Conservation (phyloP, 2,888 invertebrate species). For the Eurytoma adleriae region DNA sequence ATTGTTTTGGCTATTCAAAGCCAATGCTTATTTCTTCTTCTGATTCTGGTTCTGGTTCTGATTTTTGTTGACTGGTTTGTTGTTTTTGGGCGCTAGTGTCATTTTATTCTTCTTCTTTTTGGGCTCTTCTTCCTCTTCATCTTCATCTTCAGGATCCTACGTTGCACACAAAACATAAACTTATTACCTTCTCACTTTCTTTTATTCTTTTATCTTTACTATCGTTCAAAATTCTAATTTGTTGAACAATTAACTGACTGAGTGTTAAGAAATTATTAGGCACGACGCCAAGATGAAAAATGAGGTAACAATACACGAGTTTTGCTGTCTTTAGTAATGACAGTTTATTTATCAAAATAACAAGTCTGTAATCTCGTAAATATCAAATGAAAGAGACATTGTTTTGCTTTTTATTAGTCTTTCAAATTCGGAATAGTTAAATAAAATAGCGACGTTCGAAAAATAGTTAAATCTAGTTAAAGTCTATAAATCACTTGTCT, state of each 20-base stretch:
- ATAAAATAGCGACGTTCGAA: slow-evolving; percentile 34
- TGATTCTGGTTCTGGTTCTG: slow-evolving; percentile 64
- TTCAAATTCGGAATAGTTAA: slow-evolving; percentile 42
- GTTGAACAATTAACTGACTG: slow-evolving; percentile 17
- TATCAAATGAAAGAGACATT: slow-evolving; percentile 27
- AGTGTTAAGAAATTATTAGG: slow-evolving; percentile 44
- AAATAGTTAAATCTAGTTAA: slow-evolving; percentile 44
- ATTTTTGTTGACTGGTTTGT: slow-evolving; percentile 77
- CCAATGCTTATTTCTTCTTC: slow-evolving; percentile 70
- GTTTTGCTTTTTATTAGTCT: slow-evolving; percentile 22
- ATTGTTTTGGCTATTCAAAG: slow-evolving; percentile 61
- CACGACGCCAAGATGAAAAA: slow-evolving; percentile 65
- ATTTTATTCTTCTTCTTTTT: slow-evolving; percentile 88
- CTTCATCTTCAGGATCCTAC: slow-evolving; percentile 82
- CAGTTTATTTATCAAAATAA: slow-evolving; percentile 68
- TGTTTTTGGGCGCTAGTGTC: slow-evolving; percentile 84
- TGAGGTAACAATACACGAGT: slow-evolving; percentile 62
- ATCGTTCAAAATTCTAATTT: slow-evolving; percentile 12
- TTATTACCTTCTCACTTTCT: not conserved
- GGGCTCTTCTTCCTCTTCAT: slow-evolving; percentile 87
- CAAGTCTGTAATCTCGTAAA: slow-evolving; percentile 12
- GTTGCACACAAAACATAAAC: slow-evolving; percentile 67
- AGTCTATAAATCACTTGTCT: slow-evolving; percentile 71
- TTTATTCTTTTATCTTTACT: slow-evolving; percentile 26
- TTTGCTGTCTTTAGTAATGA: slow-evolving; percentile 61